phyloP scores from a whole-genome alignment of 2,797 vertebrate species.

The Amazona finschi region DNA sequence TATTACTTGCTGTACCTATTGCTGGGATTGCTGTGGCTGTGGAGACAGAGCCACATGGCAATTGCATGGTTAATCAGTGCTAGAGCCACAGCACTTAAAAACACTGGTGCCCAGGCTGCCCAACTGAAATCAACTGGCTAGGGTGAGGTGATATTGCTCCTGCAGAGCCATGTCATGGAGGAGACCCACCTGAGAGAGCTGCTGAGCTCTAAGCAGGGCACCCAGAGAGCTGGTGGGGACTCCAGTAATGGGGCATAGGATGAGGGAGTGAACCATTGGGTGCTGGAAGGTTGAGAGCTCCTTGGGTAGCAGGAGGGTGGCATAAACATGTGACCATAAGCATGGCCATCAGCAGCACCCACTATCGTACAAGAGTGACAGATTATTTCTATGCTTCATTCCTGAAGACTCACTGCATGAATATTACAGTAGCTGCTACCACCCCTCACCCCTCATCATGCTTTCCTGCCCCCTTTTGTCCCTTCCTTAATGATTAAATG shows the following conservation, averaged over 20 bases:
- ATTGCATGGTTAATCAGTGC: accelerated
- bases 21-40: neutral
- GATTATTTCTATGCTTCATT: neutral
- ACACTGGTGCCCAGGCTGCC: neutral
- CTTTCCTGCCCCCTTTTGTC: neutral
- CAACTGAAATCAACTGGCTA: too few relatives aligned
- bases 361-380: neutral
- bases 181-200: neutral
- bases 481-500: neutral
- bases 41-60: accelerated
- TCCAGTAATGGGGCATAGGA: accelerated
- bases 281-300: neutral
- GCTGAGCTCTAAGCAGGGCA: neutral
- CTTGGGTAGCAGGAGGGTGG: neutral
- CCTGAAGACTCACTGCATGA: neutral
- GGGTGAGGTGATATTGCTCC: neutral
- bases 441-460: neutral
- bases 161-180: accelerated
- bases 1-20: too few relatives aligned
- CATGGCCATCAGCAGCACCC: neutral
- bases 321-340: accelerated
- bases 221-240: neutral
- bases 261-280: accelerated
- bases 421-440: neutral
- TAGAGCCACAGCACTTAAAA: neutral